Percentiles rank a stretch among this genome's conserved stretches.
Evolutionary conservation across 2,797 vertebrate genomes (phyloP).

Genomic region (Falco columbarius): DNA sequence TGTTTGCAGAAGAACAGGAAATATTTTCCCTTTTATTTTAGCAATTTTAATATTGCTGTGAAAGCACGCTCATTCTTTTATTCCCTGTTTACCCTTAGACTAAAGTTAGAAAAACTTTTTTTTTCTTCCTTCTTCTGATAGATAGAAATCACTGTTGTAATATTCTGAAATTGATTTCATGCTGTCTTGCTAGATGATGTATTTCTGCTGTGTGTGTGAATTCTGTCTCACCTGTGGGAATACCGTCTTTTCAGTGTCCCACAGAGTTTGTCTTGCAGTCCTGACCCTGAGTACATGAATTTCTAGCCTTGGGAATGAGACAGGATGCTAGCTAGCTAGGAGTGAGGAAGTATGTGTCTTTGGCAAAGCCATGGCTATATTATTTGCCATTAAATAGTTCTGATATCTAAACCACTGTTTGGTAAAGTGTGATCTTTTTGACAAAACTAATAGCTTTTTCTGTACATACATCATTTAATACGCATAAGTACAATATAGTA

Average conservation of each 20-base stretch:
- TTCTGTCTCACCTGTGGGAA: not conserved
- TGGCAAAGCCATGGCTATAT: not conserved
- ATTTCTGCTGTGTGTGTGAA: not conserved
- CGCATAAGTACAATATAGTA: not conserved
- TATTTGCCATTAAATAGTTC: not conserved
- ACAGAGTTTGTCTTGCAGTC: not conserved
- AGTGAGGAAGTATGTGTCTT: not conserved
- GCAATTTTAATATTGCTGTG: not conserved
- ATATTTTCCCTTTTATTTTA: conserved; percentile 32
- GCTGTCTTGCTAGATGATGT: not conserved
- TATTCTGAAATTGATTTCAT: not conserved
- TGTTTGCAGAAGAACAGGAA: not conserved
- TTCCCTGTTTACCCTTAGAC: conserved; percentile 9
- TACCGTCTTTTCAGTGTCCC: not conserved
- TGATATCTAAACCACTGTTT: not conserved
- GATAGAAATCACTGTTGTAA: not conserved
- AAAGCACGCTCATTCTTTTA: not conserved
- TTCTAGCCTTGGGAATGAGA: conserved; percentile 14
- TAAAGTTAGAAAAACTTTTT: not conserved
- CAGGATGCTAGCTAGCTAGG: not conserved
- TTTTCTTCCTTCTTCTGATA: rapidly evolving
- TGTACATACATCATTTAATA: not conserved
- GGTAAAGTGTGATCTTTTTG: not conserved
- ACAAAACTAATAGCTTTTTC: not conserved
- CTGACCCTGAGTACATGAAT: not conserved